These are phyloP conservation scores for Campaea margaritaria DNA, from an alignment of 2,888 invertebrate genomes.

Conservation along the genomic window DNA sequence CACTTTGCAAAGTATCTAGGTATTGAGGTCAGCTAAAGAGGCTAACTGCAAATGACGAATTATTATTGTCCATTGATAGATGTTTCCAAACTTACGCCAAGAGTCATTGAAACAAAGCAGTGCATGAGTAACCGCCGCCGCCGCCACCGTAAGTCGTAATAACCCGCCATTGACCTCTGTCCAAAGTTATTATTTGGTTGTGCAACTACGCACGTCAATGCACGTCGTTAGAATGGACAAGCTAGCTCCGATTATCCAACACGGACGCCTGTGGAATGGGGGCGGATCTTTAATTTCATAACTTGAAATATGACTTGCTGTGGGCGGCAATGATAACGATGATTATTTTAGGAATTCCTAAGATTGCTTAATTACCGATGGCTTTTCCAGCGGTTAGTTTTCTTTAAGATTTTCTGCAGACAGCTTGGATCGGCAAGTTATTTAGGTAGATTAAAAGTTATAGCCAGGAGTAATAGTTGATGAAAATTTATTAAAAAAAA, in stretches of 20 bases:
- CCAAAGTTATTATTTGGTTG: slow-evolving; percentile 54
- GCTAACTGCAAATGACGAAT: slow-evolving; percentile 24
- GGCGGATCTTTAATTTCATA: slow-evolving; percentile 70
- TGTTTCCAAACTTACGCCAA: slow-evolving; percentile 15
- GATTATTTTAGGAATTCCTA: too few species aligned
- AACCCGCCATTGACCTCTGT: slow-evolving; percentile 65
- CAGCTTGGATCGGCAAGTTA: too few species aligned
- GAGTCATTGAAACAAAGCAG: slow-evolving; percentile 22
- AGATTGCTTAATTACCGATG: too few species aligned
- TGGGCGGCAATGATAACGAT: background rate
- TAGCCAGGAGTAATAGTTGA: too few species aligned
- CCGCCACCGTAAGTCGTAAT: slow-evolving; percentile 17
- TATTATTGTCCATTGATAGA: slow-evolving; percentile 13
- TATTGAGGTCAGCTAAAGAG: slow-evolving; percentile 16
- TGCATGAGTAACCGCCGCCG: slow-evolving; percentile 12
- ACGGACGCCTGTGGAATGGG: slow-evolving; percentile 64
- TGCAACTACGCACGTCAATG: slow-evolving; percentile 59
- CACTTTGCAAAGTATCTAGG: slow-evolving; percentile 17
- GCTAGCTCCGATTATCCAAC: slow-evolving; percentile 59
- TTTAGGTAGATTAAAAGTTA: too few species aligned
- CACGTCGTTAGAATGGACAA: slow-evolving; percentile 62
- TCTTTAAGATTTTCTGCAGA: too few species aligned
- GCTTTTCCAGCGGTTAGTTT: too few species aligned
- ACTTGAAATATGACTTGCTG: slow-evolving; percentile 36
- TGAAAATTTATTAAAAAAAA: background rate